Evolutionary conservation across 1,140 invertebrate genomes (phyloP), one percentile per base, ranked within the genome.

Genomic region (Lineus longissimus): DNA sequence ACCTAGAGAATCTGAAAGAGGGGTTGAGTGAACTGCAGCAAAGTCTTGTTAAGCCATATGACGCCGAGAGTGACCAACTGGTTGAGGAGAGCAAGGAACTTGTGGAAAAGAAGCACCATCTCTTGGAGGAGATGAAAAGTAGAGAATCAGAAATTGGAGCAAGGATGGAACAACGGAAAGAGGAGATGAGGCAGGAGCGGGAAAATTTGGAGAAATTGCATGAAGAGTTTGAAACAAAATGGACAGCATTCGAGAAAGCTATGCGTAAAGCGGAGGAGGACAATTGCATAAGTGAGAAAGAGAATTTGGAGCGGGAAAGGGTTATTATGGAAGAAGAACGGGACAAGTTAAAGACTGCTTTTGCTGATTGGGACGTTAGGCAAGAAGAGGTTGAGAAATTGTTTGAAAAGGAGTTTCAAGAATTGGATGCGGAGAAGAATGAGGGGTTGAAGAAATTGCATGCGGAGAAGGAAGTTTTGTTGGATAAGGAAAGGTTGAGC

Each of bases 101-200:
- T 57, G 61, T 66, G n/a, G 64, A 70, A 43, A 73, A 73, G 7
- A 64, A 67, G 43, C 54, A 27, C 29, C 60, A 75, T 9, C 61
- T 77, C 17, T 69, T 72, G 40, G 62, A 70, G 55, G 75, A 77
- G 59, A 74, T 75, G 62, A 60, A 76, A 43, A 71, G 63, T 51
- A 64, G 74, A 15, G 67, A 68, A 17, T 30, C 61, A 17, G 70
- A 68, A 58, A 70, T 75, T 59, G 72, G 33, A 7, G 33, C 6
- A 4, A 36, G 33, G 33, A 13, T 7, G 13, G 33, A 36, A 36
- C 4, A 36, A 36, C 4, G 13, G 33, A 36, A 36, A 36, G 33
- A 36, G 13, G 33, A 36, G 13, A 36, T 36, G 33, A 36, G 62
- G 63, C 64, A 59, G 59, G 66, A 57, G 62, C 68, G n/a, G 45